phyloP scores from a whole-genome alignment of 2,113 vertebrate species.

The Pelusios castaneus region DNA sequence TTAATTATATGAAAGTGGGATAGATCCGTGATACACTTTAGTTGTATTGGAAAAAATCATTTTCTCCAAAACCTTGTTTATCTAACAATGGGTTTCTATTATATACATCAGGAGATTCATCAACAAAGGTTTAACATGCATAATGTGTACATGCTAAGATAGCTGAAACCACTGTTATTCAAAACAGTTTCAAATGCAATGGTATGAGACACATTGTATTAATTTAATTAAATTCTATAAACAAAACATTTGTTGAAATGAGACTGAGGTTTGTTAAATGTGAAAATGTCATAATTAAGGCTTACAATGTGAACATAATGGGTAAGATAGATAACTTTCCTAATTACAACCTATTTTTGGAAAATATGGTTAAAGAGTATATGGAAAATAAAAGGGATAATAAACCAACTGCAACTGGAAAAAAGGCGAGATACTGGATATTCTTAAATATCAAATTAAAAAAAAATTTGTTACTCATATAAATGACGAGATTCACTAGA shows the following conservation, averaged over 20 bases:
- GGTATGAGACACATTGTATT: background rate
- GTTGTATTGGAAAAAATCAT: background rate
- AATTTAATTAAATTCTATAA: rapidly evolving
- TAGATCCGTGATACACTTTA: background rate
- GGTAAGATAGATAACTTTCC: background rate
- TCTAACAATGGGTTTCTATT: background rate
- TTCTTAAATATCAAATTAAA: background rate
- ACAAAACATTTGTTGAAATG: background rate
- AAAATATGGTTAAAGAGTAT: background rate
- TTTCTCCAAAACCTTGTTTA: background rate
- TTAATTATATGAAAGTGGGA: background rate
- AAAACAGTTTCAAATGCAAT: background rate
- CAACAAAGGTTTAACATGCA: rapidly evolving
- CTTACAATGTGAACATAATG: background rate
- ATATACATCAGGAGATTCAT: rapidly evolving
- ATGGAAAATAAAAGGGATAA: background rate
- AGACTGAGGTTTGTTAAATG: background rate
- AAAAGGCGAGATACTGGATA: background rate
- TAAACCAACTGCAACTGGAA: background rate
- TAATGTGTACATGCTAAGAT: rapidly evolving
- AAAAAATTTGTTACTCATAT: background rate
- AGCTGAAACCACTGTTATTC: background rate
- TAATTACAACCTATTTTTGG: background rate
- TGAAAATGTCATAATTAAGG: background rate
- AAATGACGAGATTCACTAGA: background rate